These are phyloP conservation scores for Corvus cornix DNA, from an alignment of 2,113 vertebrate species.

Conservation along the genomic window DNA sequence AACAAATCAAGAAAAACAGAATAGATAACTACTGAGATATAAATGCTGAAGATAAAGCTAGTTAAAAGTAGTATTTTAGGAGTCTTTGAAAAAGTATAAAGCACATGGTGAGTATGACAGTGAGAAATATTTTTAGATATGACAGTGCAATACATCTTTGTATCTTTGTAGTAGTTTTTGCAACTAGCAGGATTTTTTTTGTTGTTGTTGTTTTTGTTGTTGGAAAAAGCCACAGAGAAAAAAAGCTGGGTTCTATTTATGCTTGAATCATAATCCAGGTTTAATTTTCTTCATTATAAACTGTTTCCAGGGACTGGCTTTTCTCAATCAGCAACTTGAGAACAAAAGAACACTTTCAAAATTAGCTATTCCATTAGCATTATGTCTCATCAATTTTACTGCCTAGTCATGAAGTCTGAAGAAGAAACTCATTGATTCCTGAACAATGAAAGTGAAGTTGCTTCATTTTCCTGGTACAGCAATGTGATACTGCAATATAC, in stretches of 20 bases:
- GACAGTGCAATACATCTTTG: not conserved
- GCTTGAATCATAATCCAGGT: not conserved
- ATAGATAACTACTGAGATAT: not conserved
- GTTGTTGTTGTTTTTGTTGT: too few relatives aligned
- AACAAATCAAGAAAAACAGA: not conserved
- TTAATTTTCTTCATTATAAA: not conserved
- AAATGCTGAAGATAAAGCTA: not conserved
- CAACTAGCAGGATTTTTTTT: not conserved
- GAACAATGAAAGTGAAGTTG: not conserved
- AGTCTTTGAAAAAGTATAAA: not conserved
- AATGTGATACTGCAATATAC: not conserved
- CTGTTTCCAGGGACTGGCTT: not conserved
- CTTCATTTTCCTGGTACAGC: not conserved
- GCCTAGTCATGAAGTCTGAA: not conserved
- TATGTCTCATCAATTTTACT: not conserved
- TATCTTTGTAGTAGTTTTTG: not conserved
- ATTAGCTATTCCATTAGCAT: not conserved
- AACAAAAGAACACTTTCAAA: not conserved
- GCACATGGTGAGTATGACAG: not conserved
- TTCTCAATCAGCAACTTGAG: not conserved
- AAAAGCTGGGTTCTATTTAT: not conserved
- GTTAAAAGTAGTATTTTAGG: not conserved
- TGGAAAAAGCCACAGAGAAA: not conserved
- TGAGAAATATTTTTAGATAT: not conserved
- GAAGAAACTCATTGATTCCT: not conserved